Evolutionary conservation across 2,797 vertebrate genomes (phyloP).

Genomic region (Garrulus glandarius): DNA sequence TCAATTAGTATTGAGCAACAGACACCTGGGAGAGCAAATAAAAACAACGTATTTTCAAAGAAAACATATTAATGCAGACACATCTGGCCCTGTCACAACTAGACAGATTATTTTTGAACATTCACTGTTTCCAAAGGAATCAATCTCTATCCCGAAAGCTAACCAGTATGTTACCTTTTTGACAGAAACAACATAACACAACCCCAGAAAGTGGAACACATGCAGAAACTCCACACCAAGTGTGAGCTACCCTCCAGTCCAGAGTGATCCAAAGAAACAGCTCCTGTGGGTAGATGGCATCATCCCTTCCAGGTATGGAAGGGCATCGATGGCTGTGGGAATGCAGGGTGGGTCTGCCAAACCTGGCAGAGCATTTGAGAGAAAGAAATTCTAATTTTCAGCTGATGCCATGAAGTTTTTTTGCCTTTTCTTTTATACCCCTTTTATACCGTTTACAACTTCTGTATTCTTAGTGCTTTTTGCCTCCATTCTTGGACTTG

Average conservation of each 20-base stretch:
- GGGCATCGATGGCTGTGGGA: not conserved
- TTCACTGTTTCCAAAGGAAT: not conserved
- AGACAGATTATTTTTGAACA: not conserved
- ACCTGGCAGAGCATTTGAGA: not conserved
- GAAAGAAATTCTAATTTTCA: not conserved
- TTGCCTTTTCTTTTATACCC: no score
- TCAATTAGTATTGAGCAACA: not conserved
- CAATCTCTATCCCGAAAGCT: not conserved
- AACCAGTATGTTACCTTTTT: not conserved
- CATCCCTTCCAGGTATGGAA: not conserved
- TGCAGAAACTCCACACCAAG: not conserved
- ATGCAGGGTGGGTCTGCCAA: not conserved
- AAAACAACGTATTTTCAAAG: not conserved
- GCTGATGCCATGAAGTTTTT: no score
- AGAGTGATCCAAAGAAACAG: rapidly evolving
- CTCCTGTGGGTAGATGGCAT: not conserved
- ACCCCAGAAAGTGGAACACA: not conserved
- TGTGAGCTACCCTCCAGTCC: not conserved
- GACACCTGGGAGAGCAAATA: not conserved
- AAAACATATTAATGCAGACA: not conserved
- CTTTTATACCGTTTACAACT: no score
- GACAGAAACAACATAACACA: not conserved
- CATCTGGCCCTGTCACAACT: not conserved
- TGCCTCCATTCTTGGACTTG: no score
- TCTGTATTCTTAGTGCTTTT: no score